Conservation (phyloP, 2,888 invertebrate species). For the Drosophila picticornis region DNA sequence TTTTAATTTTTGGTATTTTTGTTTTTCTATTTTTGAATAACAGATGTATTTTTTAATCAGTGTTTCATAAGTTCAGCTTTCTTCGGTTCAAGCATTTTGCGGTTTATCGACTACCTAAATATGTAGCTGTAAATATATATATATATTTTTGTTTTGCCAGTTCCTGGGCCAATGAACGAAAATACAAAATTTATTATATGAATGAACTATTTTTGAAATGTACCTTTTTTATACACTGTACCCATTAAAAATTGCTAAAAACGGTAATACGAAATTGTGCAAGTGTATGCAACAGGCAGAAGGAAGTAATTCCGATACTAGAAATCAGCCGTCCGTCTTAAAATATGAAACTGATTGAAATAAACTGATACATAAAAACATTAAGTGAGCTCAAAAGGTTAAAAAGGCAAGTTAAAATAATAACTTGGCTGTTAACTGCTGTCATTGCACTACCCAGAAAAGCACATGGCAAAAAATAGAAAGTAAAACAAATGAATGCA, state of each 20-base stretch:
- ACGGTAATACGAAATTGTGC: not conserved
- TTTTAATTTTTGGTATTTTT: slow-evolving; percentile 25
- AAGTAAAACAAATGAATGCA: not conserved
- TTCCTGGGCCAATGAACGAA: slow-evolving; percentile 41
- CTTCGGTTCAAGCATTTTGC: slow-evolving; percentile 49
- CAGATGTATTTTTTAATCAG: slow-evolving; percentile 37
- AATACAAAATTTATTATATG: slow-evolving; percentile 26
- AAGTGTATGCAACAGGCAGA: not conserved
- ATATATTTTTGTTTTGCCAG: not conserved
- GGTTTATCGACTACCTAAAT: slow-evolving; percentile 39
- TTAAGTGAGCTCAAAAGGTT: not conserved
- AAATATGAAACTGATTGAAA: not conserved
- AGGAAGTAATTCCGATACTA: not conserved
- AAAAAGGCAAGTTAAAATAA: not conserved
- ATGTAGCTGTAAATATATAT: slow-evolving; percentile 40
- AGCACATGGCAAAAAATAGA: not conserved
- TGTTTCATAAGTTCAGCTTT: slow-evolving; percentile 59
- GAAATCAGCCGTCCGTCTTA: not conserved
- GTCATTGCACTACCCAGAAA: not conserved
- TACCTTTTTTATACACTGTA: slow-evolving; percentile 8
- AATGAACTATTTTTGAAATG: slow-evolving; percentile 46
- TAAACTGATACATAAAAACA: not conserved
- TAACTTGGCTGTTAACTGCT: not conserved
- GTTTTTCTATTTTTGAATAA: slow-evolving; percentile 1
- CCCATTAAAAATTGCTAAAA: not conserved